A percentile compares a stretch with the other conserved stretches of the same genome.
Conservation (phyloP, 1,140 invertebrate genomes). For the Zaprionus lachaisei region DNA sequence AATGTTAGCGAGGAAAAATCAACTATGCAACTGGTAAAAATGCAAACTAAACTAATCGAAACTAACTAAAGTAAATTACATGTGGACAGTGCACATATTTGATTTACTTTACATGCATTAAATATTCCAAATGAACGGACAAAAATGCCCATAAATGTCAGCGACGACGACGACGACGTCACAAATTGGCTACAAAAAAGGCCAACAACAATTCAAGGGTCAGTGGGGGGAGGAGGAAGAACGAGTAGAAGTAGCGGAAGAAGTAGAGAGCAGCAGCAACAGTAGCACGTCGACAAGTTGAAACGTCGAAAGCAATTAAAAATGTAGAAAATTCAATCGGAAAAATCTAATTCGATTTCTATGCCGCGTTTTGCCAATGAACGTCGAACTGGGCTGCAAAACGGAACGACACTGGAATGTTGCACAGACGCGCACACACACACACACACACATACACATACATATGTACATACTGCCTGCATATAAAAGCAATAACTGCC, state of each 20-base stretch:
- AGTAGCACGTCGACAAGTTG: constrained; percentile 67
- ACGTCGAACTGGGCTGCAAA: constrained; percentile 48
- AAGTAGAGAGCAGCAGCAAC: background rate
- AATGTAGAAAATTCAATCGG: constrained; percentile 83
- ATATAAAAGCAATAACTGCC: constrained; percentile 72
- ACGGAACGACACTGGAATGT: constrained; percentile 71
- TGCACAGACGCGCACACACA: constrained; percentile 31
- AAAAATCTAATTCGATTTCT: constrained; percentile 83
- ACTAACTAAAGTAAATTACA: constrained; percentile 68
- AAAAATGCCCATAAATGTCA: constrained; percentile 73
- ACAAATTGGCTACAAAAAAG: constrained; percentile 68
- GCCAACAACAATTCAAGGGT: constrained; percentile 53
- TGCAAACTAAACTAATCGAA: constrained; percentile 31
- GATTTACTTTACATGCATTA: constrained; percentile 78
- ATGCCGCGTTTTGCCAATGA: constrained; percentile 79
- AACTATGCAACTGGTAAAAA: constrained; percentile 54
- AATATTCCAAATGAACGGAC: constrained; percentile 52
- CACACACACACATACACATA: constrained; percentile 33
- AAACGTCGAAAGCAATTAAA: constrained; percentile 83
- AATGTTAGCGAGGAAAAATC: constrained; percentile 18
- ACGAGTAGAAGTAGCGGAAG: background rate
- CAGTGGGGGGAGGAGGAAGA: background rate
- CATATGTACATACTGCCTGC: constrained; percentile 22
- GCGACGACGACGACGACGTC: constrained; percentile 67
- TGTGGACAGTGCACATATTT: constrained; percentile 60